Evolutionary conservation across 1,140 invertebrate genomes (phyloP).

Genomic region (Maniola jurtina): DNA sequence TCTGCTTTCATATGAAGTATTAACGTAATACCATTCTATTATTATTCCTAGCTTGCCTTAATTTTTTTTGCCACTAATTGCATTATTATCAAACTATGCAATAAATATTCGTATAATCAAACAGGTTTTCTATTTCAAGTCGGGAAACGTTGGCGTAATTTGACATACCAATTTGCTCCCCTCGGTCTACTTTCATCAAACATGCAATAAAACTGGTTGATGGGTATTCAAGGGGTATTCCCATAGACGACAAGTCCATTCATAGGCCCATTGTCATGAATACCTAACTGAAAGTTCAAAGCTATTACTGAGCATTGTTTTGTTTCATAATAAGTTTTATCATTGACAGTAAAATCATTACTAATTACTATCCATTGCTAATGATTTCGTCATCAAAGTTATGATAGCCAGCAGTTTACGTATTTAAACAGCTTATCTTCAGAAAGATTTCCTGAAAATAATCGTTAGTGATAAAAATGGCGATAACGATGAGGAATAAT

Average conservation of each 20-base stretch:
- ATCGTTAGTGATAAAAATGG: slow-evolving; percentile 16
- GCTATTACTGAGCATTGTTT: too few species aligned
- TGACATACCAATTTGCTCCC: not conserved
- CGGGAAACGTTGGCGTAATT: not conserved
- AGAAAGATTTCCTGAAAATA: slow-evolving; percentile 29
- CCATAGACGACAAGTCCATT: too few species aligned
- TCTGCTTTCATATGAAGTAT: slow-evolving; percentile 7
- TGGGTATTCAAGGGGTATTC: too few species aligned
- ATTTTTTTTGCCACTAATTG: not conserved
- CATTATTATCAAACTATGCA: not conserved
- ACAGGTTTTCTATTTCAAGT: not conserved
- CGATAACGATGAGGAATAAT: slow-evolving; percentile 23
- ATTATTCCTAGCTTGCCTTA: not conserved
- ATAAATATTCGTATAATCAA: not conserved
- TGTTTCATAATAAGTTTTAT: slow-evolving; percentile 10
- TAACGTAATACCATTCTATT: slow-evolving; percentile 13
- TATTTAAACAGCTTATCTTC: slow-evolving; percentile 25
- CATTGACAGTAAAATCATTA: not conserved
- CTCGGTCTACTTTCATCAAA: not conserved
- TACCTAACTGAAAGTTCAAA: too few species aligned
- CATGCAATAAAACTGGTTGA: not conserved
- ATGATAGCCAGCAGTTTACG: slow-evolving; percentile 23
- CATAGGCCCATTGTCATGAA: too few species aligned
- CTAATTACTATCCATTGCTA: slow-evolving; percentile 16
- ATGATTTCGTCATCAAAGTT: not conserved